Conservation (phyloP, 1,140 invertebrate species). For the Plectrocnemia conspersa region DNA sequence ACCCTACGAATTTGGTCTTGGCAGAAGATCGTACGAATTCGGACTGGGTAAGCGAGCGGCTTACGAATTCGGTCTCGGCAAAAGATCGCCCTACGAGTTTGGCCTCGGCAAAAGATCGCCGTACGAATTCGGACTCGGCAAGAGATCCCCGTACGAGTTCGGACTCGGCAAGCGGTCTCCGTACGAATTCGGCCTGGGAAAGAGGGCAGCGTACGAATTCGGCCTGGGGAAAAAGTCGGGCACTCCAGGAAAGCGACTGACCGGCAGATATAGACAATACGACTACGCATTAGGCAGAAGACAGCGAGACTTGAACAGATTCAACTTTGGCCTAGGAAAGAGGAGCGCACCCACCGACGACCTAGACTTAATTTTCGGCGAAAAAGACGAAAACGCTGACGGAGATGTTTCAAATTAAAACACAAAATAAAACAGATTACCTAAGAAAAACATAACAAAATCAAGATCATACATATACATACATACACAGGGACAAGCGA, state of each 20-base stretch:
- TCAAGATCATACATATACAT: neutral
- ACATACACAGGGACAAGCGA: neutral
- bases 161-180: constrained; percentile 23
- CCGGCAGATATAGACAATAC: constrained; percentile 30
- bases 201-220: constrained; percentile 40
- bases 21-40: constrained; percentile 42
- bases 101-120: constrained; percentile 42
- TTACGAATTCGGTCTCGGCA: constrained; percentile 51
- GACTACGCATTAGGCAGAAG: constrained; percentile 45
- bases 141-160: constrained; percentile 36
- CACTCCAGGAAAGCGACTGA: constrained; percentile 29
- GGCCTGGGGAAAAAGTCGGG: constrained; percentile 38
- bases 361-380: neutral
- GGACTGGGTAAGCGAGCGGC: constrained; percentile 39
- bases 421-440: neutral
- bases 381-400: neutral
- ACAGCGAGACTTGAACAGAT: constrained; percentile 33
- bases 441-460: neutral
- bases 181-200: constrained; percentile 31
- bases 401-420: constrained; percentile 5
- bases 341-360: constrained; percentile 15
- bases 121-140: constrained; percentile 48
- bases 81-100: constrained; percentile 41
- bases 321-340: constrained; percentile 39
- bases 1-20: constrained; percentile 46